Base-by-base conservation (phyloP, 2,113 vertebrate species). In the Pygoscelis antarcticus region DNA sequence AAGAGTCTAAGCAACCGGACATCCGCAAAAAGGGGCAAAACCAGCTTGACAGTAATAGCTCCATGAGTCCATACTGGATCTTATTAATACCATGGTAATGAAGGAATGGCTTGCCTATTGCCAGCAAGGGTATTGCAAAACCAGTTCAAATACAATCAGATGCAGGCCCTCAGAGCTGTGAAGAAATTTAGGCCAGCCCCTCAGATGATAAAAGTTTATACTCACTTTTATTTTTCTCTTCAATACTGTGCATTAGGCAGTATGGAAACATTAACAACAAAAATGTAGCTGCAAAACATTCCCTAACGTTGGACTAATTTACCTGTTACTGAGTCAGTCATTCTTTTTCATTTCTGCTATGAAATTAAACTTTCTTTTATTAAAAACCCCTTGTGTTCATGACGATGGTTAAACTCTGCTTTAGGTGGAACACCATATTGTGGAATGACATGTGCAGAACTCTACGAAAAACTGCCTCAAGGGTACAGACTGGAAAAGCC, bases 401-500 rank as follows among this genome's bases (percentile, higher is more conserved):
- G 14, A 57, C 22, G 60, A 40, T 13, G 19, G 7, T 68, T 91
- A 47, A 90, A 93, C 40, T 64, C 65, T 95, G 62, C 93, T 96
- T 70, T 51, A 99, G 99, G 99, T 80, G 99, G 99, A 49, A 99
- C 99, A 15, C 99, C 99, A 1, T 99, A 99, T 78, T 99, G 99
- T 47, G 99, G 99, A 36, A 98, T 99, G 98, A 99, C 99, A 1
- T 99, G 99, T 42, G 99, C 99, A 22, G 99, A 99, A 69, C 98
- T 99, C 47, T 99, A 99, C 0, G 99, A 99, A 97, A 99, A 99
- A 95, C 96, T 99, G 36, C 99, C 99, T 38, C 99, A 99, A 96
- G 98, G 99, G 47, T 99, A 99, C 97, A 98, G 99, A 83, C 97
- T 99, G 95, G 99, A 99, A 96, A 99, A 99, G 78, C 99, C 99